Evolutionary conservation across 2,888 invertebrate species (phyloP).

Genomic region (Eumacrocentrus americanus): DNA sequence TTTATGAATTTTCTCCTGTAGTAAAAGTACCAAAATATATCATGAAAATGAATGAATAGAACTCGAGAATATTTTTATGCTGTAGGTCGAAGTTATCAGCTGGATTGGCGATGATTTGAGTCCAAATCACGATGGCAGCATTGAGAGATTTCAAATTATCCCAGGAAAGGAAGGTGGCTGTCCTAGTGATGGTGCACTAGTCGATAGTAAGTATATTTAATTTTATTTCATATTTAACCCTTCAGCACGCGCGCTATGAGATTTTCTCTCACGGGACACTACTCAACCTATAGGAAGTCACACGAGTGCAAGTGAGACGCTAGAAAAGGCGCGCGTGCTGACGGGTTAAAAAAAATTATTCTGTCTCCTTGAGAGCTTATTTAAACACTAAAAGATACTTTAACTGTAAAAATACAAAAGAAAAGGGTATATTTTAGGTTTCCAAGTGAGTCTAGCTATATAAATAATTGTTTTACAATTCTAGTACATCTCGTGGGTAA

Average conservation of each 20-base stretch:
- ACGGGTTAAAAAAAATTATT: too few relatives aligned
- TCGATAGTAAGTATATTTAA: constrained; percentile 70
- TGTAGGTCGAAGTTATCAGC: constrained; percentile 82
- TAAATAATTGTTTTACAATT: constrained; percentile 45
- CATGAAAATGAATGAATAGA: too few relatives aligned
- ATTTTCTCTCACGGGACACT: too few relatives aligned
- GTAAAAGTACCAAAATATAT: constrained; percentile 6
- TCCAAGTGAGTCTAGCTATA: too few relatives aligned
- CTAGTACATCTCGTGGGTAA: constrained; percentile 77
- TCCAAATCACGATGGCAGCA: constrained; percentile 81
- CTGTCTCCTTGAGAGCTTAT: background rate
- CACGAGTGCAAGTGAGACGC: too few relatives aligned
- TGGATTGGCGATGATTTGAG: constrained; percentile 92
- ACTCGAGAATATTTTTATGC: too few relatives aligned
- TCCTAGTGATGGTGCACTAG: constrained; percentile 83
- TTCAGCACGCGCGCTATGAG: too few relatives aligned
- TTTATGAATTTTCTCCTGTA: constrained; percentile 24
- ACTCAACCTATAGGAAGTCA: too few relatives aligned
- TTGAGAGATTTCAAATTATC: constrained; percentile 74
- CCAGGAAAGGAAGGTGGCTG: constrained; percentile 74
- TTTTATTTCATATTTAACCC: background rate
- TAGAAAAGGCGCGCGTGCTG: too few relatives aligned
- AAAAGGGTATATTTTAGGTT: too few relatives aligned
- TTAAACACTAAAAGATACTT: background rate
- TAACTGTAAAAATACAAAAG: background rate